Percentiles rank a stretch among this genome's conserved stretches.
These are phyloP conservation scores for Itoplectis maculator DNA, from an alignment of 2,888 invertebrate genomes.

Conservation along the genomic window DNA sequence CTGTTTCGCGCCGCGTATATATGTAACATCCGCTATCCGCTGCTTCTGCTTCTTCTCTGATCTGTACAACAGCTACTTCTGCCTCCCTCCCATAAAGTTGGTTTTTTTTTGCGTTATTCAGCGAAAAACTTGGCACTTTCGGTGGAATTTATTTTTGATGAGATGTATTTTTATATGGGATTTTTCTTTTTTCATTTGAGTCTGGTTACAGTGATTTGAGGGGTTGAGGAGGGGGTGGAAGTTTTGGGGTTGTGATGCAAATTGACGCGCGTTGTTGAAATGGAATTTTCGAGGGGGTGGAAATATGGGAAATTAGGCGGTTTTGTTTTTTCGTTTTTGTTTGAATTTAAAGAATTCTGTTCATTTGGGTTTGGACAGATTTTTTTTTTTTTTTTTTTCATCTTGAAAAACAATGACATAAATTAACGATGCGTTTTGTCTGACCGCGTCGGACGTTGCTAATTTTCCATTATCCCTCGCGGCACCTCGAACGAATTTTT, in stretches of 20 bases:
- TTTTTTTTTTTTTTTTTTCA: background rate
- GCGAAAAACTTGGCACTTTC: too few relatives aligned
- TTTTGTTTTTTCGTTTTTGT: background rate
- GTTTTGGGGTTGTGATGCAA: too few relatives aligned
- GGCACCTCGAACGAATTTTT: slow-evolving; percentile 32
- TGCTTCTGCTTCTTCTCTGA: background rate
- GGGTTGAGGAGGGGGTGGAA: too few relatives aligned
- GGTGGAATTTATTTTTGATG: background rate
- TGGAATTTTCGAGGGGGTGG: background rate
- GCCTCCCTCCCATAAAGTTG: background rate
- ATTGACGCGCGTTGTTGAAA: too few relatives aligned
- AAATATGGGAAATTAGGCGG: background rate
- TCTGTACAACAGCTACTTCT: too few relatives aligned
- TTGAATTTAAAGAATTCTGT: background rate
- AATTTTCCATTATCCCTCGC: slow-evolving; percentile 51
- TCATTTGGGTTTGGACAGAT: too few relatives aligned
- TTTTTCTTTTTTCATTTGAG: too few relatives aligned
- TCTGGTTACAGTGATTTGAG: too few relatives aligned
- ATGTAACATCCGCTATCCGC: background rate
- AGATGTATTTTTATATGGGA: too few relatives aligned
- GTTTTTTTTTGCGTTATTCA: background rate
- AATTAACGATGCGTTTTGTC: slow-evolving; percentile 22
- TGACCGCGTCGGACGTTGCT: background rate
- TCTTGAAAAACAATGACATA: slow-evolving; percentile 15
- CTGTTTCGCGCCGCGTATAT: slow-evolving; percentile 71